Evolutionary conservation across 1,140 invertebrate species (phyloP), one percentile per base, ranked within the genome.

Genomic region (Sarcophaga bullata): DNA sequence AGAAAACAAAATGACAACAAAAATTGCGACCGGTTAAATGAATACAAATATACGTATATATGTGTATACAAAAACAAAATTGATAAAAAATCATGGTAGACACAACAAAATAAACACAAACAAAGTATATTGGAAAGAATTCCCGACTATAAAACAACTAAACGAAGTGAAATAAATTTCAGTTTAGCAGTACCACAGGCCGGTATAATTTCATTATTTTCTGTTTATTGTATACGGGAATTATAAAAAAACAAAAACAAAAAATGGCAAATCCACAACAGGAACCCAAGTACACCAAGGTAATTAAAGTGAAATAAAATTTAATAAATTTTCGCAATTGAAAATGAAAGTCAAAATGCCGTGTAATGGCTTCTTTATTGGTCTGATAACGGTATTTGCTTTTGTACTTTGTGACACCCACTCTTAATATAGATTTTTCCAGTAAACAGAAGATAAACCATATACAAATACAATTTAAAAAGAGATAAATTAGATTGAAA

Each of bases 281-380:
- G 75, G 82, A 85, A 83, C 86, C 89, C 68, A 86, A 88, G 81
- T 89, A 90, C 54, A 90, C 88, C 62, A 87, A 90, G 84, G 89
- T 90, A 82, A n/a, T n/a, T n/a, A n/a, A n/a, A 86, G 85, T 87
- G 10, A 7, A 68, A 2, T 58, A 58, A 58, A 58, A 13, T 15
- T 13, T 58, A 15, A 58, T n/a, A 58, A 10, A 9, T 58, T 4
- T 58, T 58, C 7, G 54, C 15, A 37, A 37, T 37, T 37, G 1
- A 37, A 37, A 37, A 4, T 37, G 25, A 37, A 37, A 37, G 25
- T 37, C 1, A 37, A 37, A 37, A 37, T 37, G 25, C 25, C 25
- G 25, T 37, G 1, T 37, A 37, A 37, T 37, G 25, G 25, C 25
- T 37, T 37, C 25, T 37, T 37, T 37, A 37, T 37, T 37, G 25